phyloP scores from a whole-genome alignment of 2,888 invertebrate genomes.

The Asteroscopus sphinx region DNA sequence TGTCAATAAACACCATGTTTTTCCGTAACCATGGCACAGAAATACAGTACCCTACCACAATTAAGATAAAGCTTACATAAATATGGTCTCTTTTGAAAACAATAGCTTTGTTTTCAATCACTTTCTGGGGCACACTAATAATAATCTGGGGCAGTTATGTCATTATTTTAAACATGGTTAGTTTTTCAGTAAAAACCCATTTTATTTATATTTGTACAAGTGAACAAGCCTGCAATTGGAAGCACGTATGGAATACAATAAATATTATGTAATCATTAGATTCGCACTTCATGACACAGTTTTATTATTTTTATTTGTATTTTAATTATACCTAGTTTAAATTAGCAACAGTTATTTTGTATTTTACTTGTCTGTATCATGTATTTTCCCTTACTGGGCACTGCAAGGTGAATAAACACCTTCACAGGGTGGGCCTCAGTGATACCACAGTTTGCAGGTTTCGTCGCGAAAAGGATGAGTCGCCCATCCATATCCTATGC shows the following conservation, averaged over 20 bases:
- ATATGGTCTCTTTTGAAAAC: constrained; percentile 47
- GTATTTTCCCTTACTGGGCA: no score
- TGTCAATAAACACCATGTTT: background rate
- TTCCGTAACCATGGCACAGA: constrained; percentile 21
- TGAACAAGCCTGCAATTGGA: constrained; percentile 9
- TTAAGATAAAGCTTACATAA: constrained; percentile 53
- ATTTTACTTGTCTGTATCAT: no score
- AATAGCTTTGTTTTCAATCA: constrained; percentile 45
- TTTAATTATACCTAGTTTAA: no score
- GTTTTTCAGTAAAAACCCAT: constrained; percentile 22
- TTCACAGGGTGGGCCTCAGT: no score
- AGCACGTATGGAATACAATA: background rate
- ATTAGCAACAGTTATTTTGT: no score
- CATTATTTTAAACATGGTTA: constrained; percentile 15
- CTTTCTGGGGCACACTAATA: constrained; percentile 31
- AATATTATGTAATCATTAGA: background rate
- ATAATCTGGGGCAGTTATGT: constrained; percentile 40
- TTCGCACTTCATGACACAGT: background rate
- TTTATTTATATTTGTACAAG: constrained; percentile 38
- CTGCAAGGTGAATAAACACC: no score
- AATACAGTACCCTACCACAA: constrained; percentile 17
- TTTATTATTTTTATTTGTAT: no score
- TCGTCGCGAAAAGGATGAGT: no score
- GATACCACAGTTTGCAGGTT: no score
- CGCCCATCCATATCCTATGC: no score